A percentile compares a stretch with the other conserved stretches of the same genome.
These are phyloP conservation scores for Drosophila malerkotliana DNA, from an alignment of 1,140 invertebrate genomes.

Conservation along the genomic window DNA sequence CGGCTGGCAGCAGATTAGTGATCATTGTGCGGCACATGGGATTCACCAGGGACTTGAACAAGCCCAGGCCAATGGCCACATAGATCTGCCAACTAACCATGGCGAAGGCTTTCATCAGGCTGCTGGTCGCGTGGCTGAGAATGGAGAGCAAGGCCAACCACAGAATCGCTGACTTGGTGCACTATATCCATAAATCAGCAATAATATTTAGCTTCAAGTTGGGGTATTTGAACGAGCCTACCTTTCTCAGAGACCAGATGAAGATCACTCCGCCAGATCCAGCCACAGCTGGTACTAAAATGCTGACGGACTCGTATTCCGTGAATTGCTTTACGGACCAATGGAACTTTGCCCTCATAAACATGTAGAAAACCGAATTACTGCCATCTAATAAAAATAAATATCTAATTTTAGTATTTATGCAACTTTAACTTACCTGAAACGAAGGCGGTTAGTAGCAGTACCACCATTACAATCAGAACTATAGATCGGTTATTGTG, in stretches of 20 bases:
- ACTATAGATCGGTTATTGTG: constrained; percentile 86
- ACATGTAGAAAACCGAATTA: constrained; percentile 86
- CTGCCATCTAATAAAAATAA: constrained; percentile 67
- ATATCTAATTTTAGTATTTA: background rate
- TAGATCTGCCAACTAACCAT: constrained; percentile 88
- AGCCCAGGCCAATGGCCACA: constrained; percentile 83
- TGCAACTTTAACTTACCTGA: constrained; percentile 23
- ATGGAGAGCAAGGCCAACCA: constrained; percentile 69
- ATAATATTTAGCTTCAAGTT: background rate
- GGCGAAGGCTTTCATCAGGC: constrained; percentile 85
- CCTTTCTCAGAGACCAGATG: constrained; percentile 85
- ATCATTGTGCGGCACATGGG: constrained; percentile 87
- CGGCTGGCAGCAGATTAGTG: constrained; percentile 87
- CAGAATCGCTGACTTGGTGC: constrained; percentile 56
- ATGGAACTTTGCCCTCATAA: constrained; percentile 86
- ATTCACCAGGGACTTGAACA: constrained; percentile 85
- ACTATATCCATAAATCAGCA: constrained; percentile 30
- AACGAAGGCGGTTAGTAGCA: constrained; percentile 85
- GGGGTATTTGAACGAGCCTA: background rate
- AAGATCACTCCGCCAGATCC: constrained; percentile 83
- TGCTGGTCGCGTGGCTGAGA: constrained; percentile 81
- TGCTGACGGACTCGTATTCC: constrained; percentile 84
- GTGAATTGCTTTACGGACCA: constrained; percentile 88
- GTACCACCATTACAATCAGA: constrained; percentile 85
- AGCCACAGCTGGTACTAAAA: constrained; percentile 83